Percentiles rank a stretch among this genome's conserved stretches.
Conservation (phyloP, 2,888 invertebrate genomes). For the Drosophila helvetica region DNA sequence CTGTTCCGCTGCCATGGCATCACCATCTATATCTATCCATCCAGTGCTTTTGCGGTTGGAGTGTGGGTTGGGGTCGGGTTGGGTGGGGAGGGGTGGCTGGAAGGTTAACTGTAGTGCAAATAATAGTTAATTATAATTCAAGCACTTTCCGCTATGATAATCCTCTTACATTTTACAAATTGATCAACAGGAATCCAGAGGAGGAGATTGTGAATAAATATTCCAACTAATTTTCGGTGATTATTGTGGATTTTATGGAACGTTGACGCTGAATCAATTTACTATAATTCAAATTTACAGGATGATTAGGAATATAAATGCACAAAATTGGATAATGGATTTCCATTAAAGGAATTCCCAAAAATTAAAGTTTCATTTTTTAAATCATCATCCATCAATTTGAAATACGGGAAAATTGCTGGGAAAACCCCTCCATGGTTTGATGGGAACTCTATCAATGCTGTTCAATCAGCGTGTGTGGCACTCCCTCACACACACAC, state of each 20-base stretch:
- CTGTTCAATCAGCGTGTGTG: slow-evolving; percentile 50
- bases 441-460: slow-evolving; percentile 35
- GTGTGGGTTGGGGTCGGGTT: background rate
- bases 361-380: slow-evolving; percentile 12
- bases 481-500: slow-evolving; percentile 14
- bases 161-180: slow-evolving; percentile 27
- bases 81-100: background rate
- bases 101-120: slow-evolving; percentile 12
- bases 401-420: slow-evolving; percentile 1
- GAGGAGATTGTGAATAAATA: slow-evolving; percentile 10
- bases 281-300: background rate
- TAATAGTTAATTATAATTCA: slow-evolving; percentile 35
- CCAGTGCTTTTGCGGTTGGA: slow-evolving; percentile 12
- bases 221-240: slow-evolving; percentile 2
- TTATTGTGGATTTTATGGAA: background rate
- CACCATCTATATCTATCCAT: slow-evolving; percentile 14
- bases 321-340: background rate
- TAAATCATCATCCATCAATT: slow-evolving; percentile 13
- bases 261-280: background rate
- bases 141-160: slow-evolving; percentile 23
- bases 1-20: slow-evolving; percentile 42
- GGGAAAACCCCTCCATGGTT: slow-evolving; percentile 2
- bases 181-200: slow-evolving; percentile 9
- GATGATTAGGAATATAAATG: background rate
- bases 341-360: background rate